Base-by-base conservation (phyloP, 2,888 invertebrate species). In the Chorisops tibialis region DNA sequence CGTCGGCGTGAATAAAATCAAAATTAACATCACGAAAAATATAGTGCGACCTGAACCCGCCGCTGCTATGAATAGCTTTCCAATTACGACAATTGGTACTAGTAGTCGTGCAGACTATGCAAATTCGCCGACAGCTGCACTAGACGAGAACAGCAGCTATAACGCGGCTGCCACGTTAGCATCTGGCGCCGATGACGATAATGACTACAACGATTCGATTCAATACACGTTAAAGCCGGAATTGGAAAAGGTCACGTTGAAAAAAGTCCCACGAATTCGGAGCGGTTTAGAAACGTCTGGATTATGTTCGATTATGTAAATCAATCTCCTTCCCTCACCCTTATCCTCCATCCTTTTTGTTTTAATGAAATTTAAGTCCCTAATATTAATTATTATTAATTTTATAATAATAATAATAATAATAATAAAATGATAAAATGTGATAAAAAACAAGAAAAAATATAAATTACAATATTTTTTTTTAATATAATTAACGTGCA, bases 211-310 rank as follows among this genome's bases (percentile, higher is more conserved):
- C 79, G 80, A 21, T 79, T 79, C 47, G 83, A 85, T 82, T 58
- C 82, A 83, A 65, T 81, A 82, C 65, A 79, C 76, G 35, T 70
- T 86, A 45, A 92, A 93, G 75, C 86, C 88, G 0, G 78, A 81
- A 7, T 75, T 93, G 41, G 80, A 81, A 67, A 86, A 86, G 56
- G 80, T 85, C 43, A 82, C 84, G 67, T 80, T 94, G 52, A 86
- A 85, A 66, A 84, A 86, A 70, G 83, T 87, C 68, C 88, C 91
- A 3, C 86, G 87, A 0, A 83, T 89, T 45, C 80, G 82, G 62
- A 87, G 84, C 74, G 93, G 93, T 30, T 83, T 81, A 65, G 93
- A 94, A 74, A 81, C 91, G 18, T 93, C 93, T 0, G 93, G 91
- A 30, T 80, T 94, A 69, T 94, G 94, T 80, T 87, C 89, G 54